Evolutionary conservation across 2,113 vertebrate species (phyloP).

Genomic region (Cynopterus brachyotis): DNA sequence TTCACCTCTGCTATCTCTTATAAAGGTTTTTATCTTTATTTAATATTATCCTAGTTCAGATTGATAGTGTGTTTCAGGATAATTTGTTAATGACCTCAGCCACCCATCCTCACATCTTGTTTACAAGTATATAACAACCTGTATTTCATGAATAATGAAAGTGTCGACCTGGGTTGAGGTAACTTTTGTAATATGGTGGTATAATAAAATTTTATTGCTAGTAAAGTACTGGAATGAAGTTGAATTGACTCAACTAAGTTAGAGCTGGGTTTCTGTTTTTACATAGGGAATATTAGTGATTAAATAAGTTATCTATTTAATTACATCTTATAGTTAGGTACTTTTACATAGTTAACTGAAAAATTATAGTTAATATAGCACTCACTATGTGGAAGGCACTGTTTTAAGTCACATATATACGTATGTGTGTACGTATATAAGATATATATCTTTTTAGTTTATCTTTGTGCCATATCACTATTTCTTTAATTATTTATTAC

Average conservation of each 20-base stretch:
- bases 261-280: constrained; percentile 34
- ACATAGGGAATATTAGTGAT: not conserved
- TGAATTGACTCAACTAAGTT: constrained; percentile 18
- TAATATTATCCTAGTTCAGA: not conserved
- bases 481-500: not conserved
- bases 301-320: not conserved
- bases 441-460: not conserved
- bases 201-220: constrained; percentile 46
- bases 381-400: not conserved
- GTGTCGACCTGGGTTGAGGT: not conserved
- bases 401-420: not conserved
- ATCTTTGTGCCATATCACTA: not conserved
- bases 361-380: not conserved
- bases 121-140: not conserved
- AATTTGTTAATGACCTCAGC: constrained; percentile 8
- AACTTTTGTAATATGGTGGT: constrained; percentile 2
- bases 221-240: constrained; percentile 23
- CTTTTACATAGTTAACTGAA: not conserved
- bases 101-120: not conserved
- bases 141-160: not conserved
- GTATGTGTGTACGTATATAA: not conserved
- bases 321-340: not conserved
- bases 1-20: not conserved
- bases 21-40: not conserved
- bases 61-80: not conserved